Percentiles rank a stretch among this genome's conserved stretches.
These are phyloP conservation scores for Phasia obesa DNA, from an alignment of 2,888 invertebrate genomes.

Conservation along the genomic window DNA sequence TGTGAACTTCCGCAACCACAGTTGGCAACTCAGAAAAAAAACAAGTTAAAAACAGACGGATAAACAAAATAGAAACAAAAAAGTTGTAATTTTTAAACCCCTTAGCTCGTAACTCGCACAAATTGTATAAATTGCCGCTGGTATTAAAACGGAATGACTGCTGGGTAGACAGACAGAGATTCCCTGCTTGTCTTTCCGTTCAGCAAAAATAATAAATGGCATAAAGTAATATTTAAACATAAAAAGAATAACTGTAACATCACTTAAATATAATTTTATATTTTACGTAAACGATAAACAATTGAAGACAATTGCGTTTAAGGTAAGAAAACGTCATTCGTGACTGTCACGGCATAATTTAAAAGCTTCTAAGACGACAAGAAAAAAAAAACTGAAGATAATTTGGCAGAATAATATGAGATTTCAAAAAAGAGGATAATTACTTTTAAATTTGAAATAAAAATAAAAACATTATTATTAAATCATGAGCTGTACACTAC, in stretches of 20 bases:
- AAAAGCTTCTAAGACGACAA: neutral
- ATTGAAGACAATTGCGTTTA: conserved; percentile 51
- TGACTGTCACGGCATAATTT: conserved; percentile 43
- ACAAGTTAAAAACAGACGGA: conserved; percentile 12
- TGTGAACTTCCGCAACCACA: conserved; percentile 71
- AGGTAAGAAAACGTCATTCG: conserved; percentile 41
- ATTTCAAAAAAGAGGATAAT: conserved; percentile 31
- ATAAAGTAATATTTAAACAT: conserved; percentile 32
- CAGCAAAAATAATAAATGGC: neutral
- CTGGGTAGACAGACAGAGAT: neutral
- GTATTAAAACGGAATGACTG: conserved; percentile 36
- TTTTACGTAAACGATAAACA: conserved; percentile 45
- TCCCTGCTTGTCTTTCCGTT: conserved; percentile 19
- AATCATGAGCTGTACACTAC: conserved; percentile 29
- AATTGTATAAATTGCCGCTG: conserved; percentile 33
- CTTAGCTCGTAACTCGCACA: conserved; percentile 11
- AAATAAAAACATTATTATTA: conserved; percentile 42
- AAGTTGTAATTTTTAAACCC: conserved; percentile 17
- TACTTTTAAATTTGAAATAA: conserved; percentile 21
- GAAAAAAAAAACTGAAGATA: conserved; percentile 14
- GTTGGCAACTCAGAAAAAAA: conserved; percentile 33
- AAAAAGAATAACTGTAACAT: conserved; percentile 57
- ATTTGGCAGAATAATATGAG: conserved; percentile 3
- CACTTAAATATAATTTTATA: conserved; percentile 52
- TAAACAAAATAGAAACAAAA: conserved; percentile 29